phyloP scores from a whole-genome alignment of 2,113 vertebrate species.

The Sitta europaea region DNA sequence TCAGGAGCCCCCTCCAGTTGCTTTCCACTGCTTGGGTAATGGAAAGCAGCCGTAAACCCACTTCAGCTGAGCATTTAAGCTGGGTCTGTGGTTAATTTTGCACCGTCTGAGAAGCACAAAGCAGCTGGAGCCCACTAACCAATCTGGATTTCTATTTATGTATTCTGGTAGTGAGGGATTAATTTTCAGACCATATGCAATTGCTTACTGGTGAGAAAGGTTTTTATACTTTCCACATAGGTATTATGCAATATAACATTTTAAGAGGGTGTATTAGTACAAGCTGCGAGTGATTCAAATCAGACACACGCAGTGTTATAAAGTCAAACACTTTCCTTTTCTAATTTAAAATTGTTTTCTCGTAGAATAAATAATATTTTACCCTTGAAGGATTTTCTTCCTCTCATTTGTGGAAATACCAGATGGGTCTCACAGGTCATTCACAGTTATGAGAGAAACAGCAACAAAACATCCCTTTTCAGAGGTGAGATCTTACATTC shows the following conservation, averaged over 20 bases:
- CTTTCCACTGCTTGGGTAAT: conserved; percentile 20
- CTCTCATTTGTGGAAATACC: conserved; percentile 63
- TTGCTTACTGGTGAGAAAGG: conserved; percentile 59
- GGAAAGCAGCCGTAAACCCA: neutral
- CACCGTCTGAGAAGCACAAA: conserved; percentile 17
- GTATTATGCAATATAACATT: conserved; percentile 58
- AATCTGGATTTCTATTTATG: conserved; percentile 51
- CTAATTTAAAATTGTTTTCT: conserved; percentile 70
- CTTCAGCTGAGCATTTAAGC: conserved; percentile 16
- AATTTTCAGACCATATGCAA: conserved; percentile 50
- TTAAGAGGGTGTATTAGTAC: conserved; percentile 57
- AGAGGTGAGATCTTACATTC: conserved; percentile 64
- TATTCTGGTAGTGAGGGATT: conserved; percentile 47
- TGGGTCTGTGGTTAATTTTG: neutral
- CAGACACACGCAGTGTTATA: conserved; percentile 42
- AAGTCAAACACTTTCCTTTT: conserved; percentile 58
- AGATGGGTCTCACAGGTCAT: conserved; percentile 69
- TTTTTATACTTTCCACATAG: conserved; percentile 50
- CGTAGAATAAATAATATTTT: conserved; percentile 69
- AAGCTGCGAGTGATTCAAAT: conserved; percentile 60
- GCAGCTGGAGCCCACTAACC: conserved; percentile 37
- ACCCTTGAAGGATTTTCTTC: conserved; percentile 64
- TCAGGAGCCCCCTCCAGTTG: neutral
- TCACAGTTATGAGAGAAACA: conserved; percentile 65
- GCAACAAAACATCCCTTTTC: conserved; percentile 2